A percentile compares a stretch with the other conserved stretches of the same genome.
These are phyloP conservation scores for Conopomorpha cramerella DNA, from an alignment of 1,140 invertebrate species.

Conservation along the genomic window DNA sequence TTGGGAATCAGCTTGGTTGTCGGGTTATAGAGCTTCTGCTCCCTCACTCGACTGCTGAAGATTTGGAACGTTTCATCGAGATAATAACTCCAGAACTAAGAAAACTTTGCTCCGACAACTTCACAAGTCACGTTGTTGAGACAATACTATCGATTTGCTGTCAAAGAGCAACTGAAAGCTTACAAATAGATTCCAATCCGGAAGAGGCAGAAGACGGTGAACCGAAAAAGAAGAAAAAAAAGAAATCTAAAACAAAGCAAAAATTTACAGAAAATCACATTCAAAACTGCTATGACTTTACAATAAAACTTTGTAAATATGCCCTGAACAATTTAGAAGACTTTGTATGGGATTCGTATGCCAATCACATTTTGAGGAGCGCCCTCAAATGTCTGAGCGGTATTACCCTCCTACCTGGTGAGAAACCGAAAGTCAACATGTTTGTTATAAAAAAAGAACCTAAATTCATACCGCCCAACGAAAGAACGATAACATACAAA, in stretches of 20 bases:
- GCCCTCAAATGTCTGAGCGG: slow-evolving; percentile 71
- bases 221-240: slow-evolving; percentile 39
- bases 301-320: slow-evolving; percentile 73
- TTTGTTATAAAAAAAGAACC: slow-evolving; percentile 29
- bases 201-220: slow-evolving; percentile 21
- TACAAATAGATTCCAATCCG: slow-evolving; percentile 19
- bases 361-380: slow-evolving; percentile 78
- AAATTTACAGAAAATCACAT: slow-evolving; percentile 56
- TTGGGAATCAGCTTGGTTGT: slow-evolving; percentile 81
- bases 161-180: slow-evolving; percentile 58
- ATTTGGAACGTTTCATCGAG: slow-evolving; percentile 66
- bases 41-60: slow-evolving; percentile 65
- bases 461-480: slow-evolving; percentile 34
- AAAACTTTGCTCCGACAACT: slow-evolving; percentile 73
- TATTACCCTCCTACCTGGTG: slow-evolving; percentile 45
- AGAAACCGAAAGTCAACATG: slow-evolving; percentile 50
- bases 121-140: slow-evolving; percentile 81
- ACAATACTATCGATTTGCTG: slow-evolving; percentile 70
- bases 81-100: slow-evolving; percentile 69
- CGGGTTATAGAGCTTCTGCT: slow-evolving; percentile 76
- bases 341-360: slow-evolving; percentile 79
- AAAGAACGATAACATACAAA: slow-evolving; percentile 43
- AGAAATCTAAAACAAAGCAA: slow-evolving; percentile 21
- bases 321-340: slow-evolving; percentile 84
- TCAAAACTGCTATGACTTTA: slow-evolving; percentile 64